Evolutionary conservation across 2,888 invertebrate genomes (phyloP), one percentile per base, ranked within the genome.

Genomic region (Pherbina coryleti): DNA sequence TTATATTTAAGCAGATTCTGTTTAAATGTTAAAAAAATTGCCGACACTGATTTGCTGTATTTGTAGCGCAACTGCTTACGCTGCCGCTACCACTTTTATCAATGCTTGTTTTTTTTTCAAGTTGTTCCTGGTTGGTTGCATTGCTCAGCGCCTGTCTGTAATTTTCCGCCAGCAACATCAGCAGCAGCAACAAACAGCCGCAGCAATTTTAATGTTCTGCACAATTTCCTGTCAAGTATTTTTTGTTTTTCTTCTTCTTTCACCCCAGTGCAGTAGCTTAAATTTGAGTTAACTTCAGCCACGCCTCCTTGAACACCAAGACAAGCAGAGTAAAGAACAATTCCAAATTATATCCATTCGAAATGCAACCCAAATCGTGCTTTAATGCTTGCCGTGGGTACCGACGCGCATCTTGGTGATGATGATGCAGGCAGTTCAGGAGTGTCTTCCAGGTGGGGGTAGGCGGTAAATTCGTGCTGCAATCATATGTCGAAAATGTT

Each of bases 1-100:
- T 76, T 76, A 64, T 31, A 62, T 71, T 76, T 76, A 76, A 76
- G 71, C 51, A 62, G 76, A 71, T 64, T 62, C 76, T 71, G 64
- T 57, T 69, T 77, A 74, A 77, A 74, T 69, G 64, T 14, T 11
- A 8, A 11, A 28, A 28, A 72, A 8, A 53, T 19, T 8, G 82
- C 79, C 81, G 84, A 85, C 85, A 85, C 85, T 86, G 86, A 86
- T 86, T 85, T 86, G 85, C 85, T 84, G 86, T 84, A 86, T 85
- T 86, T 86, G 84, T 84, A 84, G 83, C 84, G 82, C 83, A 85
- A 84, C 86, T 85, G 85, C 85, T 84, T 85, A 85, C 84, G 86
- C 85, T 83, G n/a, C 81, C 86, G 84, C 85, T 85, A 86, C 86
- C 86, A 85, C 84, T 84, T 82, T 86, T 82, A 83, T 84, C 83